Evolutionary conservation across 2,113 vertebrate genomes (phyloP).

Genomic region (Spermophilus dauricus): DNA sequence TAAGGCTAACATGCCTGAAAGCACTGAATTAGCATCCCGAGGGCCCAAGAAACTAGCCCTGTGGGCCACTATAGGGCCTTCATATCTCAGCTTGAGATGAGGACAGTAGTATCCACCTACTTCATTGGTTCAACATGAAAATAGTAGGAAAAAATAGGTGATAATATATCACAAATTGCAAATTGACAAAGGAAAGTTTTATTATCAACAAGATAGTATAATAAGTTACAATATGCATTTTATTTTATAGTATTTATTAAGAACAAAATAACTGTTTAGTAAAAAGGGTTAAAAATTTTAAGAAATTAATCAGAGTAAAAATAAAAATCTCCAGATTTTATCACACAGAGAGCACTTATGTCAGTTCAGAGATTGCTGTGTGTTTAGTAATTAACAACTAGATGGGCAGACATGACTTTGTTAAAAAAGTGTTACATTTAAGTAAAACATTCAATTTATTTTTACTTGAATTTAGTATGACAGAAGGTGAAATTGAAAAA

Average conservation of each 20-base stretch:
- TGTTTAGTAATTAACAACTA: neutral
- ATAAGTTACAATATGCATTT: neutral
- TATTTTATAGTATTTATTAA: slow-evolving; percentile 31
- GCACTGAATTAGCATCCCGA: neutral
- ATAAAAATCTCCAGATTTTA: neutral
- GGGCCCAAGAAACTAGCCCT: neutral
- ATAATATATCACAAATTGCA: neutral
- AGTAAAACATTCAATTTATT: slow-evolving; percentile 46
- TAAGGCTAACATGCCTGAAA: neutral
- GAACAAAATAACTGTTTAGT: neutral
- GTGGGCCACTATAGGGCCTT: neutral
- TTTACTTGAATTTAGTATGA: slow-evolving; percentile 30
- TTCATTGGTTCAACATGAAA: neutral
- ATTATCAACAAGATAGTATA: neutral
- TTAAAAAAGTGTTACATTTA: slow-evolving; percentile 11
- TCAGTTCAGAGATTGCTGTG: neutral
- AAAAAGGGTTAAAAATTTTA: neutral
- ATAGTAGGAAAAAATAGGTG: neutral
- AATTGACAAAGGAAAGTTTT: neutral
- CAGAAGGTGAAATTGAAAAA: neutral
- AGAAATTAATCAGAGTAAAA: slow-evolving; percentile 23
- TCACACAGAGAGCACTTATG: neutral
- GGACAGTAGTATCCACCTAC: neutral
- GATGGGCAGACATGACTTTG: neutral
- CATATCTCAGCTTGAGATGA: neutral